These are phyloP conservation scores for Catocala fraxini DNA, from an alignment of 2,888 invertebrate genomes.

Conservation along the genomic window DNA sequence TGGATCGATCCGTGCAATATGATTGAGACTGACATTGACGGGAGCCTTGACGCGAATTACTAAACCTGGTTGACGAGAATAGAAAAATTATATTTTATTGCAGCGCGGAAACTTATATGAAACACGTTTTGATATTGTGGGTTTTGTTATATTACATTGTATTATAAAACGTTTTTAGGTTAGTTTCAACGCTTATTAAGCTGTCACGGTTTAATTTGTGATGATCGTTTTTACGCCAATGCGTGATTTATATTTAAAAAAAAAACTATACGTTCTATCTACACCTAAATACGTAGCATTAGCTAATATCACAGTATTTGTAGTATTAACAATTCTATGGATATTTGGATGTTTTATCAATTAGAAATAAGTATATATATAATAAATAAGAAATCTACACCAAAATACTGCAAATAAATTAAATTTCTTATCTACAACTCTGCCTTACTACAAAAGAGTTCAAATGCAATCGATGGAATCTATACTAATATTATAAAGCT, in stretches of 20 bases:
- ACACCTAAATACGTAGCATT: too few relatives aligned
- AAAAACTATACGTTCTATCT: neutral
- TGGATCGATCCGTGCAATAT: neutral
- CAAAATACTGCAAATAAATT: too few relatives aligned
- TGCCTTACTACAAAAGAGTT: too few relatives aligned
- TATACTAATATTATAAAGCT: too few relatives aligned
- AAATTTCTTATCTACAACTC: too few relatives aligned
- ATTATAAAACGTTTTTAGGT: slow-evolving; percentile 5
- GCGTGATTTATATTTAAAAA: neutral
- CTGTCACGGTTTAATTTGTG: slow-evolving; percentile 13
- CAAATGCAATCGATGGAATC: too few relatives aligned
- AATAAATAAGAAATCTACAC: too few relatives aligned
- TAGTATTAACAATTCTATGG: too few relatives aligned
- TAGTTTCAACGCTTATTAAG: slow-evolving; percentile 9
- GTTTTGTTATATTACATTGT: slow-evolving; percentile 16
- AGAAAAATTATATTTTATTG: slow-evolving; percentile 7
- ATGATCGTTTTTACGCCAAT: slow-evolving; percentile 11
- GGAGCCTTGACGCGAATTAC: slow-evolving; percentile 25
- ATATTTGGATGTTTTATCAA: too few relatives aligned
- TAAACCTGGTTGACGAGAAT: slow-evolving; percentile 3
- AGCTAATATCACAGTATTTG: too few relatives aligned
- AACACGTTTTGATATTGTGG: slow-evolving; percentile 16
- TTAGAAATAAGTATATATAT: too few relatives aligned
- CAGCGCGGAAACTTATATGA: slow-evolving; percentile 25
- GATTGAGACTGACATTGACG: slow-evolving; percentile 18